Evolutionary conservation across 30 jellyfish, hydroid and myxozoan genomes (phyloP), one percentile per base, ranked within the genome.

Genomic region (Chironex yamaguchii): DNA sequence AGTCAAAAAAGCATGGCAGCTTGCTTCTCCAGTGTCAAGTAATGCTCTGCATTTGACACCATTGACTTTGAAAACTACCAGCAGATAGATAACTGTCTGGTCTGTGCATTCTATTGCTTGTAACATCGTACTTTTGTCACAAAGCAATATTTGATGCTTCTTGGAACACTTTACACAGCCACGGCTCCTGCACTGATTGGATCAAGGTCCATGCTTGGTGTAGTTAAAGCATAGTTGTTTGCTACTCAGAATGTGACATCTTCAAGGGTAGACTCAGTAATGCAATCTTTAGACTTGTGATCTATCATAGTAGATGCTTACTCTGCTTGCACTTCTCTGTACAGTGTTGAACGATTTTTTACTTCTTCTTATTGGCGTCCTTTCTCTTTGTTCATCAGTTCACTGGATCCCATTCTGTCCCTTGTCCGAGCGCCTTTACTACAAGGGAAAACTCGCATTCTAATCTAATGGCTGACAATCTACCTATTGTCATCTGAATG

Each of bases 61-160:
- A 80, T 78, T 69, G 1, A 79, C 97, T 50, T 34, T 28, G 49
- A 70, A 89, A 12, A 79, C 27, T 0, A 89, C 97, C 63, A 76
- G 67, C 13, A 91, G 97, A 62, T 89, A 81, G 14, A 53, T 79
- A 34, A 89, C 93, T 6, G 91, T 14, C 28, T 23, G 64, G 2
- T 52, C 34, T 1, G 14, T 84, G 28, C 13, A 49, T 14, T 84
- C 93, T 52, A 69, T 29, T 72, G 71, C 0, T 13, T 67, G 17
- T 32, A 35, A 62, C 63, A 67, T 53, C 4, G 23, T 42, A 17
- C 13, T 48, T 26, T 65, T 80, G 78, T 79, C 90, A 51, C 97
- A 81, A 33, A 89, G 65, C 29, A 94, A 89, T 31, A 94, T 80
- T 71, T 68, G 97, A 50, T 90, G 97, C 35, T 71, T 82, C 79